These are phyloP conservation scores for Galagoides demidoff DNA, from an alignment of 2,797 vertebrate genomes.

Conservation along the genomic window DNA sequence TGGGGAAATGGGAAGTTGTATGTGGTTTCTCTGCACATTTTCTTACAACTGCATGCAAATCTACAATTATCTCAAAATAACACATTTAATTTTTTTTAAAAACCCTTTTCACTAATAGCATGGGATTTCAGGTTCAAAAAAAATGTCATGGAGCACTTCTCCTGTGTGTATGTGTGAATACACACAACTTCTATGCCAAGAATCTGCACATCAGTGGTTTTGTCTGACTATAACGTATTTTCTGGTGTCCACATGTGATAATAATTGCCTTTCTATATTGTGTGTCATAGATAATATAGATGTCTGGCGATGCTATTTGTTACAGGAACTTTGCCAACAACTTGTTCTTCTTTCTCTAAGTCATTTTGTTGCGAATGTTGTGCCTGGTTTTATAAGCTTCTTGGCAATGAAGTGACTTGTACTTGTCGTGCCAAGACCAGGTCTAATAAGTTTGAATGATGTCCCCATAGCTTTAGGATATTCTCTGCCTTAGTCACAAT, in stretches of 20 bases:
- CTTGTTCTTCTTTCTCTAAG: slow-evolving; percentile 60
- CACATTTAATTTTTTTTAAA: background rate
- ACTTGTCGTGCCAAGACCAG: slow-evolving; percentile 53
- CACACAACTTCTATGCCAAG: background rate
- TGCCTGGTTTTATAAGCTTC: slow-evolving; percentile 66
- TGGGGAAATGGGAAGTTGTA: slow-evolving; percentile 12
- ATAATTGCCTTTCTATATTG: slow-evolving; percentile 39
- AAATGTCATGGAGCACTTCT: background rate
- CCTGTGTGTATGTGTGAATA: background rate
- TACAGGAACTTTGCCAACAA: slow-evolving; percentile 57
- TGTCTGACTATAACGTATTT: slow-evolving; percentile 23
- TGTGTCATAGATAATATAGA: slow-evolving; percentile 55
- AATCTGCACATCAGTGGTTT: slow-evolving; percentile 10
- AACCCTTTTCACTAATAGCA: background rate
- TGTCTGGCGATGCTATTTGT: slow-evolving; percentile 33
- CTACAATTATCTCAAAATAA: background rate
- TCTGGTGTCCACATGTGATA: slow-evolving; percentile 46
- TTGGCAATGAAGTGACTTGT: slow-evolving; percentile 63
- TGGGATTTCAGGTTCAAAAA: slow-evolving; percentile 39
- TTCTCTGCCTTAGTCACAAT: slow-evolving; percentile 21
- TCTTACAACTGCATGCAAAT: background rate
- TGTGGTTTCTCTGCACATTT: slow-evolving; percentile 31
- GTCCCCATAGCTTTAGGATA: background rate
- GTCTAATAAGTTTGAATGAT: slow-evolving; percentile 62
- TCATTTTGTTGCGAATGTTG: slow-evolving; percentile 61